Base-by-base conservation (phyloP, 2,888 invertebrate genomes). In the Gasteruption jaculator region DNA sequence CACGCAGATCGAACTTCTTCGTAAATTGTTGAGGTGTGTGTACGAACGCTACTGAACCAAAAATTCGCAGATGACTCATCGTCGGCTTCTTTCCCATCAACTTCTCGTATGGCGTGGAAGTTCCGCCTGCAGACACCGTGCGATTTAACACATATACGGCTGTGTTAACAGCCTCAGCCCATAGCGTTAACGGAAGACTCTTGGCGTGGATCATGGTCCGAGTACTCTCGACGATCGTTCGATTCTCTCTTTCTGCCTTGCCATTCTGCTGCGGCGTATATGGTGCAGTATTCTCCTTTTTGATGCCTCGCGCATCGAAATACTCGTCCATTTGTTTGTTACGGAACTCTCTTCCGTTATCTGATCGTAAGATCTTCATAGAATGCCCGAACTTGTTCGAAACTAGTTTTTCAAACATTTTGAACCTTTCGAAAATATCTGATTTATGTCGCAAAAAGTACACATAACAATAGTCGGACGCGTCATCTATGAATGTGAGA, bases 211-310 rank as follows among this genome's bases (percentile, higher is more conserved):
- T 16, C 55, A 62, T 56, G 1, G 56, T 45, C 8, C 55, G 47
- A 4, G 58, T 57, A 10, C 45, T 38, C 20, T 61, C 56, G 24
- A 59, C 48, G 10, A 63, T 41, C 5, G 58, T 59, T 10, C 59
- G 33, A 24, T 61, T 59, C 10, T 53, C 45, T 18, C 60, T 40
- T 40, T 63, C 56, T 1, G 56, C 41, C 19, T 46, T 40, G 1
- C 59, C 64, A 46, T 61, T 65, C 29, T 57, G 54, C 35, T 61
- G 50, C 1, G 58, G 60, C 3, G 48, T 57, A 30, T 58, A 48
- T 3, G 62, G 48, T 3, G 56, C 49, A 2, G 58, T 52, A 5
- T 35, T 34, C 32, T 56, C 46, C 16, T 52, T 46, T 3, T 31
- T 21, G 4, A 61, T 63, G 5, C 58, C 60, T n/a, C 50, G 24